Evolutionary conservation across 1,140 invertebrate species (phyloP).

Genomic region (Drosophila malerkotliana): DNA sequence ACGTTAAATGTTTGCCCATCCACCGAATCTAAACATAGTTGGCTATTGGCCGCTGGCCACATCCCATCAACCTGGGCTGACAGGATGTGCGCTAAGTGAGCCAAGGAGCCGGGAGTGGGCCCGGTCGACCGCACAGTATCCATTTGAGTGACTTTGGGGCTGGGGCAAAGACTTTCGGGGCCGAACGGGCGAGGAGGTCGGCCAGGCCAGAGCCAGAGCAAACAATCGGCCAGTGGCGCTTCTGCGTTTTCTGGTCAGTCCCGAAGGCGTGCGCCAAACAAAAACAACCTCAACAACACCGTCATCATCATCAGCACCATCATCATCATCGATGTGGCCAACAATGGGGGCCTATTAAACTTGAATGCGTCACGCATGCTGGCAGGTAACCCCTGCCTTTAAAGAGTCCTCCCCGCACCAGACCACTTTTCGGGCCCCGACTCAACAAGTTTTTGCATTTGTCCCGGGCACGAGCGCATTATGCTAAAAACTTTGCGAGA

Average conservation of each 20-base stretch:
- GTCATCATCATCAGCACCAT: background rate
- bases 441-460: constrained; percentile 76
- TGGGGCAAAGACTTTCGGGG: background rate
- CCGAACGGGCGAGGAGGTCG: background rate
- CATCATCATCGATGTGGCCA: constrained; percentile 30
- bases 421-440: constrained; percentile 5
- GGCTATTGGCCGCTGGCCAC: constrained; percentile 9
- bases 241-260: constrained; percentile 22
- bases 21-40: constrained; percentile 57
- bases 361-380: constrained; percentile 75
- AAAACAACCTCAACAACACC: constrained; percentile 18
- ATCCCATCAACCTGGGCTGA: constrained; percentile 24
- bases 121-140: constrained; percentile 53
- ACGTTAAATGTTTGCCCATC: constrained; percentile 60
- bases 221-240: constrained; percentile 33
- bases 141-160: constrained; percentile 60
- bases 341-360: constrained; percentile 62
- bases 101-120: constrained; percentile 15
- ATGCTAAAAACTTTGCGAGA: constrained; percentile 69
- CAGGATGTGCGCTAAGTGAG: constrained; percentile 40
- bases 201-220: constrained; percentile 18
- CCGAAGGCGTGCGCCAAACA: constrained; percentile 37
- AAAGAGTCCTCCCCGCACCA: constrained; percentile 2
- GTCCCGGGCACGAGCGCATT: constrained; percentile 72
- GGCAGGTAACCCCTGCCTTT: constrained; percentile 15